Evolutionary conservation across 53 echinoderm and acorn worm species (phyloP).

Genomic region (Holothuria scabra): DNA sequence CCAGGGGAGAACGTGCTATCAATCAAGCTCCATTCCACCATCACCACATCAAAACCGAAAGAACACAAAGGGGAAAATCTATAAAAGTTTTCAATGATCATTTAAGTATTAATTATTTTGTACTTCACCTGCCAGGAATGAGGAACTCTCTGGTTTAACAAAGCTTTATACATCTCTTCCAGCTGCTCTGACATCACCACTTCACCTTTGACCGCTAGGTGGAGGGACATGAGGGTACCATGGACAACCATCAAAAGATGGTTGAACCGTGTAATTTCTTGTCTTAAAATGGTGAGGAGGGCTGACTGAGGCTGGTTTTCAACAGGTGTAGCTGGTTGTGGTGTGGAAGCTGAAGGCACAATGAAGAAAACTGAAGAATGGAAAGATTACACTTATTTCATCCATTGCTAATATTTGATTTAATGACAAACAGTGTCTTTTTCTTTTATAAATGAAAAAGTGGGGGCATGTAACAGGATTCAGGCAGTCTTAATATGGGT

Average conservation of each 20-base stretch:
- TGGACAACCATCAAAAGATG: conserved; percentile 83
- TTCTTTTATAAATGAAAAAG: too few species aligned
- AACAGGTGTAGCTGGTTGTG: conserved; percentile 21
- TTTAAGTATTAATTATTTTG: too few species aligned
- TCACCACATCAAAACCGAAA: too few species aligned
- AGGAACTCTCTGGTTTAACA: conserved; percentile 90
- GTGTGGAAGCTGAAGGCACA: not conserved
- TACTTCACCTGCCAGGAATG: conserved; percentile 88
- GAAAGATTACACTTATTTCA: too few species aligned
- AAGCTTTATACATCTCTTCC: conserved; percentile 97
- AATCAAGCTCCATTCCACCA: too few species aligned
- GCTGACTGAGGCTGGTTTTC: conserved; percentile 73
- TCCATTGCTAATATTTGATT: too few species aligned
- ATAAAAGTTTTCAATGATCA: too few species aligned
- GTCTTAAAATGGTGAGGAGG: conserved; percentile 82
- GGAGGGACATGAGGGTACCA: conserved; percentile 68
- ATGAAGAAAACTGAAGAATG: not conserved
- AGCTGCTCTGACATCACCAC: conserved; percentile 97
- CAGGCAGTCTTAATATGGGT: too few species aligned
- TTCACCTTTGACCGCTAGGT: conserved; percentile 92
- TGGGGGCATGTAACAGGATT: too few species aligned
- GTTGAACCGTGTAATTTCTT: conserved; percentile 93
- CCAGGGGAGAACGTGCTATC: too few species aligned
- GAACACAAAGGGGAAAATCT: too few species aligned
- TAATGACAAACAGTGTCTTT: too few species aligned